These are phyloP conservation scores for Bos javanicus DNA, from an alignment of 2,113 vertebrate genomes.

Conservation along the genomic window DNA sequence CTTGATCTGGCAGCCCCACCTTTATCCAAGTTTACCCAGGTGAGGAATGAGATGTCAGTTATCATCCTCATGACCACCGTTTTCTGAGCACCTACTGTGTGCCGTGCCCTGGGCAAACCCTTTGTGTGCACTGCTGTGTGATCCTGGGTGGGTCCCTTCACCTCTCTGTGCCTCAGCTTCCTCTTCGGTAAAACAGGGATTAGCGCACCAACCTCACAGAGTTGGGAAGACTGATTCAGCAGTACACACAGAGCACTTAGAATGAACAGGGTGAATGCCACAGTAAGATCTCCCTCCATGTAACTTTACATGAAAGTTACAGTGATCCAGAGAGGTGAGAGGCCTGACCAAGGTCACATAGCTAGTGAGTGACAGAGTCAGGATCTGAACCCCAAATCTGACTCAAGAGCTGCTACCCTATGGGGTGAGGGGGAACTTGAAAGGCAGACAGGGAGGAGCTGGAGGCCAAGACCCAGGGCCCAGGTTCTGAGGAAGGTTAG, in stretches of 20 bases:
- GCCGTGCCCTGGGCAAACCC: not conserved
- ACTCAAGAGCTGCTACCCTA: not conserved
- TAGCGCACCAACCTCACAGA: not conserved
- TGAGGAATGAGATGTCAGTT: not conserved
- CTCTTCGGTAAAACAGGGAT: not conserved
- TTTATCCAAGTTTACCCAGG: not conserved
- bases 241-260: not conserved
- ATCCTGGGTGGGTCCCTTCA: not conserved
- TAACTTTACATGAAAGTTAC: not conserved
- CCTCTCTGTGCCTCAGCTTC: not conserved
- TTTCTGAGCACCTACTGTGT: not conserved
- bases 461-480: not conserved
- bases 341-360: not conserved
- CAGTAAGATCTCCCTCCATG: not conserved
- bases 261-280: not conserved
- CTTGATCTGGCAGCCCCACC: not conserved
- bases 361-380: not conserved
- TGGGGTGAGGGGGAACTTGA: not conserved
- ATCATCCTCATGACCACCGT: not conserved
- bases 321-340: not conserved
- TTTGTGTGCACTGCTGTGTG: not conserved
- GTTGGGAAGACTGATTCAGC: not conserved
- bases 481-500: not conserved
- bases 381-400: not conserved
- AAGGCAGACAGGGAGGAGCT: not conserved